Evolutionary conservation across 2,113 vertebrate genomes (phyloP).

Genomic region (Cisticola juncidis): DNA sequence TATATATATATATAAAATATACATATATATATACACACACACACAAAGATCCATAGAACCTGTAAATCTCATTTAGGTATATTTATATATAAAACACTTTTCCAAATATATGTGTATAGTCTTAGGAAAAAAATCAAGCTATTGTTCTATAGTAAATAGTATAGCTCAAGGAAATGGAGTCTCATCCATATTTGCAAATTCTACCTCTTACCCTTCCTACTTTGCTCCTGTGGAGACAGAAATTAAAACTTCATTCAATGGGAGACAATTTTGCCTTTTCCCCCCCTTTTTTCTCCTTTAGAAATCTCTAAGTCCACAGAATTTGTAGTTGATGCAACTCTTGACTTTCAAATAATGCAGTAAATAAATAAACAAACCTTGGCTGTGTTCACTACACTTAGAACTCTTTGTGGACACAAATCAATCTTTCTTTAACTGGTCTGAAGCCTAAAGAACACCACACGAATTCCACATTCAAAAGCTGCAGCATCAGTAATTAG

Average conservation of each 20-base stretch:
- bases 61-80: background rate
- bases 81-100: background rate
- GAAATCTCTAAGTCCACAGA: background rate
- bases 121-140: background rate
- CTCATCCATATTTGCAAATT: background rate
- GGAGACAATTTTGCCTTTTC: background rate
- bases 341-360: constrained; percentile 32
- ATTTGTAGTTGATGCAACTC: constrained; percentile 11
- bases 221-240: background rate
- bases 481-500: constrained; percentile 31
- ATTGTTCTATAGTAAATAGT: background rate
- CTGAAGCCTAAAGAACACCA: constrained; percentile 21
- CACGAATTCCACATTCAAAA: constrained; percentile 8
- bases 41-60: background rate
- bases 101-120: background rate
- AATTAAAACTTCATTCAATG: background rate
- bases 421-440: constrained; percentile 31
- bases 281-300: background rate
- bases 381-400: background rate
- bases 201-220: background rate
- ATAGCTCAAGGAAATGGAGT: background rate
- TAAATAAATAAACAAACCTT: background rate
- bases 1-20: too few species aligned
- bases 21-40: too few species aligned
- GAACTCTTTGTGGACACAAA: constrained; percentile 10